Base-by-base conservation (phyloP, 2,113 vertebrate species). In the Gracilinanus agilis region DNA sequence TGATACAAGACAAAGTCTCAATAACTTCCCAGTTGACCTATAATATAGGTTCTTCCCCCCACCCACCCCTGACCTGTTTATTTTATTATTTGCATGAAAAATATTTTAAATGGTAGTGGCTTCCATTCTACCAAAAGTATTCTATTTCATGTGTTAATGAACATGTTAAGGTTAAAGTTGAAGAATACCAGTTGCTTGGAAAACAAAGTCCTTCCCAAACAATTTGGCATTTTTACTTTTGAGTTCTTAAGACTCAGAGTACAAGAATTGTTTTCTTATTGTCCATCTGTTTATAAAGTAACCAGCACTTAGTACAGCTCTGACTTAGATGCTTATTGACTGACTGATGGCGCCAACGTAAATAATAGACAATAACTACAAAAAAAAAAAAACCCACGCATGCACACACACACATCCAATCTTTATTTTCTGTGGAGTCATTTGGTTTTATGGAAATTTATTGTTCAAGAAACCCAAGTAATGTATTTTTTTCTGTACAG, bases 91-190 rank as follows among this genome's bases (percentile, higher is more conserved):
- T 96, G 97, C 90, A 97, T 54, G 96, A 95, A 96, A 96, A 93
- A 83, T 89, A 94, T 93, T 95, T 97, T 94, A 94, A 94, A 97
- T 2, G 93, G 96, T 95, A 97, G 93, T 92, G 94, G 97, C 94
- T 96, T 97, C 95, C 95, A 91, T 95, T 96, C 97, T 97, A 56
- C 91, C 96, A 92, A 95, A 88, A 91, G 94, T 92, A 97, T 97
- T 97, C 98, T 94, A 97, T 97, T 97, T 97, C 97, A 96, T 97
- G 94, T 97, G 90, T 95, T 95, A 93, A 54, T 92, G 96, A 97
- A 95, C 67, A 53, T 54, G 3, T 61, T 91, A 53, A 89, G 94
- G 91, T 97, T 97, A 95, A 97, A 97, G 96, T 96, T 96, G 1
- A 89, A 53, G 96, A 97, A 95, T 94, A 90, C 21, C 88, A 40